Conservation (phyloP, 2,888 invertebrate genomes). For the Flabesymbios commensalis region DNA sequence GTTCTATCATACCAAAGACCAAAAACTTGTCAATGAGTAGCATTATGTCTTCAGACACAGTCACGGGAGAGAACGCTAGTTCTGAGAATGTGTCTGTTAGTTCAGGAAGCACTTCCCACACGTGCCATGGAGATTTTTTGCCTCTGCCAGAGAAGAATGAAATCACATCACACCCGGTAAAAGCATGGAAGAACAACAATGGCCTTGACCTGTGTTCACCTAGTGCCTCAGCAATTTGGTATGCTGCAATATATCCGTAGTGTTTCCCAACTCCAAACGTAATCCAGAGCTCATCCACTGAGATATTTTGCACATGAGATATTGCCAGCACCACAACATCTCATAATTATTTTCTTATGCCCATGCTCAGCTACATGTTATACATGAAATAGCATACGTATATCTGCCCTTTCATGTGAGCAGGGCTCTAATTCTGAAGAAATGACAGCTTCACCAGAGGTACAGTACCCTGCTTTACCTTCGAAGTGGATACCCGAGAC, state of each 20-base stretch:
- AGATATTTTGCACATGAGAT: neutral
- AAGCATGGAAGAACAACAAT: too few relatives aligned
- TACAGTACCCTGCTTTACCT: too few relatives aligned
- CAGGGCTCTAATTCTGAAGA: constrained; percentile 26
- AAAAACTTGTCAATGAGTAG: constrained; percentile 29
- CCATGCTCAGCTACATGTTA: neutral
- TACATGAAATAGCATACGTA: neutral
- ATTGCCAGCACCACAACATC: neutral
- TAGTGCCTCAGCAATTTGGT: constrained; percentile 16
- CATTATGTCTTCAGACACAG: neutral
- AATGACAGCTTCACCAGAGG: too few relatives aligned
- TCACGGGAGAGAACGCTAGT: neutral
- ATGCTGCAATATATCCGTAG: constrained; percentile 26
- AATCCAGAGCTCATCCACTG: constrained; percentile 20
- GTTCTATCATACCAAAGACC: constrained; percentile 33
- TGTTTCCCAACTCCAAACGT: constrained; percentile 24
- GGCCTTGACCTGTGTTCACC: constrained; percentile 14
- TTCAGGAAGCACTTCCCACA: neutral
- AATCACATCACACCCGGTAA: constrained; percentile 28
- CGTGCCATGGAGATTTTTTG: constrained; percentile 24
- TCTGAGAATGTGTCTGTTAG: neutral
- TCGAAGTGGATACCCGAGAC: too few relatives aligned
- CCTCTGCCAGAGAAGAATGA: constrained; percentile 13
- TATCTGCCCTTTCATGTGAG: constrained; percentile 33
- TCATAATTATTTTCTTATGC: neutral